Percentiles rank a stretch among this genome's conserved stretches.
These are phyloP conservation scores for Mus pahari DNA, from an alignment of 2,113 vertebrate species.

Conservation along the genomic window DNA sequence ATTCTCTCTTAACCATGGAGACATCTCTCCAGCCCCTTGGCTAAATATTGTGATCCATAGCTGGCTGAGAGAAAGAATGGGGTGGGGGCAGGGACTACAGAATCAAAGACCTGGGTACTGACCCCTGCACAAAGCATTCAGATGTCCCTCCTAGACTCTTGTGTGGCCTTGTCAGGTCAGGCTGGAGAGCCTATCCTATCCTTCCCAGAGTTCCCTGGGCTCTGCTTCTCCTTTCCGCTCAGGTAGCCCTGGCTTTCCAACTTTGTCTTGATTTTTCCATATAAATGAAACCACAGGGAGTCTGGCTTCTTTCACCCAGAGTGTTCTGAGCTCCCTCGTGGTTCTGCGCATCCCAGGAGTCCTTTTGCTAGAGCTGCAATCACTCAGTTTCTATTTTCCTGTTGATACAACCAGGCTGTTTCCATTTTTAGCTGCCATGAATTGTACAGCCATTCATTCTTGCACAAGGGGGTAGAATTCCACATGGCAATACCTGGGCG, in stretches of 20 bases:
- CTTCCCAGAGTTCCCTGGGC: not conserved
- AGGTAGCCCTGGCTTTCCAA: too few species aligned
- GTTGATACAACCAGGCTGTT: not conserved
- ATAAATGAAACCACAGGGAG: conserved; percentile 2
- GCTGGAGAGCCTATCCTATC: not conserved
- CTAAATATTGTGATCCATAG: not conserved
- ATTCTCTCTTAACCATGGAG: not conserved
- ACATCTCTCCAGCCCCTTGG: not conserved
- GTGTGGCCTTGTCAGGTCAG: not conserved
- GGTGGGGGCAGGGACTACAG: not conserved
- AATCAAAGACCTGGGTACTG: not conserved
- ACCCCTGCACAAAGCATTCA: not conserved
- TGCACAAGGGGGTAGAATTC: not conserved
- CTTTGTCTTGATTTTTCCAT: not conserved
- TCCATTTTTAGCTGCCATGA: not conserved
- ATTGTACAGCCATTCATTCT: not conserved
- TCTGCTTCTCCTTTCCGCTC: not conserved
- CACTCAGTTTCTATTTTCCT: not conserved
- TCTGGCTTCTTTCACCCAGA: not conserved
- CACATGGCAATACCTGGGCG: not conserved
- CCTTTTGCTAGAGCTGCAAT: not conserved
- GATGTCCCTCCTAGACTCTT: not conserved
- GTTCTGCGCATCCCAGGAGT: not conserved
- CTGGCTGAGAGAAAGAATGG: not conserved
- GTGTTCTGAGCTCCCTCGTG: not conserved